phyloP scores from a whole-genome alignment of 2,888 invertebrate genomes.

The Hydraecia micacea region DNA sequence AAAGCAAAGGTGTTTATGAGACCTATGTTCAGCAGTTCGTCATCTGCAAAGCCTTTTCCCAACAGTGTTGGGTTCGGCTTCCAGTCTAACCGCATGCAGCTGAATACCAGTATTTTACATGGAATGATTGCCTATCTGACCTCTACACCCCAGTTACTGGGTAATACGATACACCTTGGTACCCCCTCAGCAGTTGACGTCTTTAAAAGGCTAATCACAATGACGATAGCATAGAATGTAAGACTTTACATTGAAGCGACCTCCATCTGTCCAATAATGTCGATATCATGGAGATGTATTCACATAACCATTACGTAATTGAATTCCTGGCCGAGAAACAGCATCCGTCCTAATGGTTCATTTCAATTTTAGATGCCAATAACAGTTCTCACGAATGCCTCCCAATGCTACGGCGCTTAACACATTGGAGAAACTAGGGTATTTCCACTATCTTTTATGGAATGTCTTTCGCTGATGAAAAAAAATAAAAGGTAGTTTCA shows the following conservation, averaged over 20 bases:
- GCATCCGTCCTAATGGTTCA: slow-evolving; percentile 68
- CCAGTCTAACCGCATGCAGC: neutral
- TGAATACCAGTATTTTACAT: neutral
- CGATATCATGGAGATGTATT: slow-evolving; percentile 55
- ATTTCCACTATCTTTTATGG: slow-evolving; percentile 39
- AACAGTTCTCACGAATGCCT: slow-evolving; percentile 67
- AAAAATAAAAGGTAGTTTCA: slow-evolving; percentile 4
- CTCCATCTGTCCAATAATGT: slow-evolving; percentile 22
- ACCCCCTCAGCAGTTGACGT: neutral
- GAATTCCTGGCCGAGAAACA: slow-evolving; percentile 65
- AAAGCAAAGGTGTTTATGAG: neutral
- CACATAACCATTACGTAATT: slow-evolving; percentile 66
- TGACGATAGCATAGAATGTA: neutral
- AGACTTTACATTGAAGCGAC: neutral
- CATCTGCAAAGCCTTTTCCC: neutral
- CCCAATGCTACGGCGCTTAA: slow-evolving; percentile 49
- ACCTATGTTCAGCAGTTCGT: neutral
- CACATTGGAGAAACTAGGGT: slow-evolving; percentile 33
- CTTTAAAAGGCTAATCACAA: neutral
- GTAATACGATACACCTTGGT: neutral
- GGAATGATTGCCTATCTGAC: neutral
- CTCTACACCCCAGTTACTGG: neutral
- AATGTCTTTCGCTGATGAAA: slow-evolving; percentile 12
- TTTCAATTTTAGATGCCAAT: slow-evolving; percentile 71
- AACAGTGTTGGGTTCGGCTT: neutral